These are phyloP conservation scores for Trichonephila clavata DNA, from an alignment of 1,140 invertebrate genomes.

Conservation along the genomic window DNA sequence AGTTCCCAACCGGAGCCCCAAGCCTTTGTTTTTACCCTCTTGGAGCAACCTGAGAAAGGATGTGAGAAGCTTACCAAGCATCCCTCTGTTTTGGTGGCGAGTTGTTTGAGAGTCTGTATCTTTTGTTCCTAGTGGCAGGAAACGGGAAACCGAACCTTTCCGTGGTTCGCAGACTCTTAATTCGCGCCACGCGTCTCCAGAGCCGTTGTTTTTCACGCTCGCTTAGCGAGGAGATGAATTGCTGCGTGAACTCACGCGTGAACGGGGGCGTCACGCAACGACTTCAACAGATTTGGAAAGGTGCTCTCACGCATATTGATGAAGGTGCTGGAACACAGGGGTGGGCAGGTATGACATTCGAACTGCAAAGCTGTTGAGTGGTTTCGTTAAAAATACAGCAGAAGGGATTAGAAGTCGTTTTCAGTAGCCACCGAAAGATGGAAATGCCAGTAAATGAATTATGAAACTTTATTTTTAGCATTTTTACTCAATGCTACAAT, in stretches of 20 bases:
- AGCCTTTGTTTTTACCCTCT: not conserved
- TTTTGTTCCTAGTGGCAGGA: constrained; percentile 42
- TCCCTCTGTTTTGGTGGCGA: not conserved
- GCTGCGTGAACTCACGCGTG: constrained; percentile 43
- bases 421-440: too few relatives aligned
- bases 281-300: not conserved
- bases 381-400: too few relatives aligned
- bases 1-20: not conserved
- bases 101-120: not conserved
- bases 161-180: constrained; percentile 10
- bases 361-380: too few relatives aligned
- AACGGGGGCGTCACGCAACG: constrained; percentile 20
- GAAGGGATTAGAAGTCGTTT: too few relatives aligned
- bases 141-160: constrained; percentile 29
- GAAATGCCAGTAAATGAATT: too few relatives aligned
- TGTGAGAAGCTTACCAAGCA: not conserved
- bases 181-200: constrained; percentile 27
- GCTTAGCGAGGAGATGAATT: constrained; percentile 58
- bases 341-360: too few relatives aligned
- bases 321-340: not conserved
- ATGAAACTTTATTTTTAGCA: too few relatives aligned
- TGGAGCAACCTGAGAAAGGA: not conserved
- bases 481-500: too few relatives aligned
- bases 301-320: constrained; percentile 12
- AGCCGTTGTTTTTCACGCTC: constrained; percentile 60